Percentiles rank a stretch among this genome's conserved stretches.
Evolutionary conservation across 2,113 vertebrate species (phyloP).

Genomic region (Zeus faber): DNA sequence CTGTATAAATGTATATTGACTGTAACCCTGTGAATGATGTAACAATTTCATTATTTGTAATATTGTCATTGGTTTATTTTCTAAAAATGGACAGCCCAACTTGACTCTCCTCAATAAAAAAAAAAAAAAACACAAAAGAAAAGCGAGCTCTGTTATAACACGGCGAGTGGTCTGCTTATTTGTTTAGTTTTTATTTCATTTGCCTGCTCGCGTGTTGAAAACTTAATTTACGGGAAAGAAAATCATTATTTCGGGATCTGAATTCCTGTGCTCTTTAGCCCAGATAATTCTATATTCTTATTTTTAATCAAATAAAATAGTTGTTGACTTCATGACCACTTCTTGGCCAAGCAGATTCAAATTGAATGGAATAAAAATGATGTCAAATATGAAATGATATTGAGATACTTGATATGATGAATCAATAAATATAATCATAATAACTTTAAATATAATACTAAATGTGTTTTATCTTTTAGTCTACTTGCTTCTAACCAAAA

Average conservation of each 20-base stretch:
- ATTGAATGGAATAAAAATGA: no score
- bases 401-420: not conserved
- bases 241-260: not conserved
- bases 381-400: no score
- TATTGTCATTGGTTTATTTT: slow-evolving; percentile 85
- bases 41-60: slow-evolving; percentile 86
- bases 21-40: slow-evolving; percentile 87
- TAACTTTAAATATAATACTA: not conserved
- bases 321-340: no score
- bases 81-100: slow-evolving; percentile 81
- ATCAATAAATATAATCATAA: not conserved
- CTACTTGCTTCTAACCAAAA: not conserved
- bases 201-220: no score
- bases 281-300: no score
- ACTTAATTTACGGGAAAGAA: no score
- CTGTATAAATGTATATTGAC: slow-evolving; percentile 85
- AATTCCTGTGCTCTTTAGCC: no score
- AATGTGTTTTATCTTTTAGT: no score
- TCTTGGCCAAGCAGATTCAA: no score
- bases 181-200: not conserved
- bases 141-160: not conserved
- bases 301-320: no score
- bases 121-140: slow-evolving; percentile 39
- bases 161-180: not conserved
- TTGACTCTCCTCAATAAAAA: slow-evolving; percentile 82